A percentile compares a stretch with the other conserved stretches of the same genome.
These are phyloP conservation scores for Caenorhabditis imperialis DNA, from an alignment of 2,888 invertebrate genomes.

Conservation along the genomic window DNA sequence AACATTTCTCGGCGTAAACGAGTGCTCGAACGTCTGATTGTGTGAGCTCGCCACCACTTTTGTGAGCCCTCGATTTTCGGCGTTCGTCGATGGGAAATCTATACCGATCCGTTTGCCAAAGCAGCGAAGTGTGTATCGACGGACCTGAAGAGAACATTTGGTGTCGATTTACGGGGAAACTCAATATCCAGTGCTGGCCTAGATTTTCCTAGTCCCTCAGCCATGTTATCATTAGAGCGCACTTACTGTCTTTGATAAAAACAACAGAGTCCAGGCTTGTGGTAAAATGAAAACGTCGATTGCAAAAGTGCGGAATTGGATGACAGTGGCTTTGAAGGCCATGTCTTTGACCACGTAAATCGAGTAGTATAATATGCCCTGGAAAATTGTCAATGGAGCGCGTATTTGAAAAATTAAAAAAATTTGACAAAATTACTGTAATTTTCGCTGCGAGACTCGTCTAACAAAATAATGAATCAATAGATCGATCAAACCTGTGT, in stretches of 20 bases:
- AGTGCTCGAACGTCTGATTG: no score
- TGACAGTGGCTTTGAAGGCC: slow-evolving; percentile 48
- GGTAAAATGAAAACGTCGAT: slow-evolving; percentile 56
- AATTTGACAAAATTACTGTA: no score
- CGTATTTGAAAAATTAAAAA: background rate
- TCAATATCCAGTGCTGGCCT: no score
- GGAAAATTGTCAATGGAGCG: no score
- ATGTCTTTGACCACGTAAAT: slow-evolving; percentile 39
- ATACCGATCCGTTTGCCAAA: slow-evolving; percentile 36
- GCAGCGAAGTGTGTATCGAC: slow-evolving; percentile 28
- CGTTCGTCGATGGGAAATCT: no score
- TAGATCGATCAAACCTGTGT: slow-evolving; percentile 29
- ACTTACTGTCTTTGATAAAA: slow-evolving; percentile 44
- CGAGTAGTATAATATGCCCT: slow-evolving; percentile 51
- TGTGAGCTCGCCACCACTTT: background rate
- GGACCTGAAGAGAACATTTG: slow-evolving; percentile 26
- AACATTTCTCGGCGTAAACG: no score
- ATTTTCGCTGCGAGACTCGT: no score
- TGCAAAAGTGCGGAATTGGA: slow-evolving; percentile 50
- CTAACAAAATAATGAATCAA: no score
- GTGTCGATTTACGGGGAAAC: no score
- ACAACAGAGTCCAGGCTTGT: slow-evolving; percentile 55
- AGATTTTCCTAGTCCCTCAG: no score
- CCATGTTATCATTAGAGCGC: background rate
- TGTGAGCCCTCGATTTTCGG: no score